A percentile compares a stretch with the other conserved stretches of the same genome.
phyloP scores from a whole-genome alignment of 2,797 vertebrate species.

The Phrynocephalus vlangalii region DNA sequence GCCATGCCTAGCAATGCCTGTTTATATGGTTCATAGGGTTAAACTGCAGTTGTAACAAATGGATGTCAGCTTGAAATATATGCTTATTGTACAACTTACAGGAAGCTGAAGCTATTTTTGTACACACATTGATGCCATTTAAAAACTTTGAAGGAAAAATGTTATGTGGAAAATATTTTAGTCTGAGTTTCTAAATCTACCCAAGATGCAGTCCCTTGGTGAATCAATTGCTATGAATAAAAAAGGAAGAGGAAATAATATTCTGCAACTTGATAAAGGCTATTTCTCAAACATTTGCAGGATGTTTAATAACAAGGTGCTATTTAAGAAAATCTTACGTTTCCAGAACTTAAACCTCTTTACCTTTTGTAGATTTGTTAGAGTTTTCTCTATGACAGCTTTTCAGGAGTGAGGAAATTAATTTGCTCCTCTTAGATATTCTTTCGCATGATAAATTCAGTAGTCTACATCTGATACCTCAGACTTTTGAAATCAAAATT shows the following conservation, averaged over 20 bases:
- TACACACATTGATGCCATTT: constrained; percentile 3
- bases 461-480: background rate
- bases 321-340: constrained; percentile 12
- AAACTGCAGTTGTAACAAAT: background rate
- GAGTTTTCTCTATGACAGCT: background rate
- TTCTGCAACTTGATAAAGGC: background rate
- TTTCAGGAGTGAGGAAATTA: background rate
- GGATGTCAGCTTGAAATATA: background rate
- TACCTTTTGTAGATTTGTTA: background rate
- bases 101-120: background rate
- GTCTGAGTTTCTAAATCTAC: constrained; percentile 20
- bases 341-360: background rate
- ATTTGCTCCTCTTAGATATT: background rate
- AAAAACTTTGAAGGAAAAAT: background rate
- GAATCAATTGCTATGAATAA: background rate
- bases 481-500: background rate
- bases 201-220: constrained; percentile 6
- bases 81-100: background rate
- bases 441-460: background rate
- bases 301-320: constrained; percentile 23
- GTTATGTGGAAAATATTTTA: constrained; percentile 8
- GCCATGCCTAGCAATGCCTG: background rate
- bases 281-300: constrained; percentile 22
- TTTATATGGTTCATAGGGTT: background rate
- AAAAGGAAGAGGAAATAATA: constrained; percentile 25